phyloP scores from a whole-genome alignment of 2,113 vertebrate species.

The Puntigrus tetrazona region DNA sequence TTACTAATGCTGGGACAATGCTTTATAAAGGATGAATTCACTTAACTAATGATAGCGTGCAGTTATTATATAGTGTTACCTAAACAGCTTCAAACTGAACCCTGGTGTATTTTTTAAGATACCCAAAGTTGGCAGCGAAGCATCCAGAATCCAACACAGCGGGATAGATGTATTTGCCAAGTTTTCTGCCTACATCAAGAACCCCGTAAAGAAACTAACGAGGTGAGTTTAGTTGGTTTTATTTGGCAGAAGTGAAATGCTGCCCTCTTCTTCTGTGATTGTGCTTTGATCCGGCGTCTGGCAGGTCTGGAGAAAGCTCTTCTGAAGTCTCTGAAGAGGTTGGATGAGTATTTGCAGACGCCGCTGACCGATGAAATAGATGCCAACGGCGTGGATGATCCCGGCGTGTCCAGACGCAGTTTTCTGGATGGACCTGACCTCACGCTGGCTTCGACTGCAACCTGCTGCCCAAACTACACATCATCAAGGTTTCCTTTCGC shows the following conservation, averaged over 20 bases:
- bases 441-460: slow-evolving; percentile 95
- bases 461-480: slow-evolving; percentile 94
- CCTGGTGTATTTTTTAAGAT: slow-evolving; percentile 69
- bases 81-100: too few relatives aligned
- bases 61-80: too few relatives aligned
- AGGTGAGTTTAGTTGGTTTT: slow-evolving; percentile 69
- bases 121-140: slow-evolving; percentile 84
- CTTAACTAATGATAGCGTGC: too few relatives aligned
- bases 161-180: slow-evolving; percentile 96
- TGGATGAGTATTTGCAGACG: slow-evolving; percentile 86
- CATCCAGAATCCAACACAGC: slow-evolving; percentile 89
- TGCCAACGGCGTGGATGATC: slow-evolving; percentile 77
- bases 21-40: too few relatives aligned
- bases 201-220: slow-evolving; percentile 87
- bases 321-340: slow-evolving; percentile 84
- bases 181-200: slow-evolving; percentile 97
- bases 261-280: not conserved
- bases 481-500: slow-evolving; percentile 81
- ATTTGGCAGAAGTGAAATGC: not conserved
- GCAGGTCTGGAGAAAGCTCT: slow-evolving; percentile 90
- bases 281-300: not conserved
- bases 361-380: slow-evolving; percentile 87
- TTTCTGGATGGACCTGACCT: slow-evolving; percentile 90
- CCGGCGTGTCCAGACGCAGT: slow-evolving; percentile 77
- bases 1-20: too few relatives aligned